Percentiles rank a stretch among this genome's conserved stretches.
phyloP scores from a whole-genome alignment of 2,113 vertebrate species.

The Sula dactylatra region DNA sequence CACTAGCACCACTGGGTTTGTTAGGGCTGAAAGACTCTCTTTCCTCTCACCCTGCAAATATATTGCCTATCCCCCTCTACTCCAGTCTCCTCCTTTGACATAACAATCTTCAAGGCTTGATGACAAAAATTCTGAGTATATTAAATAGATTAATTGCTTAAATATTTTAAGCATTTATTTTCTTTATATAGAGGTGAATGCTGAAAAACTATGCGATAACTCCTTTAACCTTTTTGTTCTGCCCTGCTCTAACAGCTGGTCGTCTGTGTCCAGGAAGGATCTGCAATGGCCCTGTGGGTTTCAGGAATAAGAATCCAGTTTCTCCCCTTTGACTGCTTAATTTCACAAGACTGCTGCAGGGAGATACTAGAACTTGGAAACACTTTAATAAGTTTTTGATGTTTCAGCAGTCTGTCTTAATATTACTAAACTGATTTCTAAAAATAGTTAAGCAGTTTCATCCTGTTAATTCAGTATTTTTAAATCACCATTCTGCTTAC shows the following conservation, averaged over 20 bases:
- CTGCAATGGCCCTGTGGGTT: neutral
- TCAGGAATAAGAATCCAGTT: neutral
- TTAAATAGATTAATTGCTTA: neutral
- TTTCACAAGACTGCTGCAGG: neutral
- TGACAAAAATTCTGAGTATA: neutral
- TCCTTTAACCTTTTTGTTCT: neutral
- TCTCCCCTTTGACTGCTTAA: neutral
- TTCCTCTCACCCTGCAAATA: neutral
- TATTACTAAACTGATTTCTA: neutral
- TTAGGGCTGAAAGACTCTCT: neutral
- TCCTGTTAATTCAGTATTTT: neutral
- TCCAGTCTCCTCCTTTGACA: neutral
- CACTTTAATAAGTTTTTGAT: neutral
- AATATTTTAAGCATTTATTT: neutral
- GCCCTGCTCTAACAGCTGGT: neutral
- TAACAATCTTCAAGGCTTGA: neutral
- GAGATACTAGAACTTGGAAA: neutral
- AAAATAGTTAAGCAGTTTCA: neutral
- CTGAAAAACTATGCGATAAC: neutral
- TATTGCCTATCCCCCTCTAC: neutral
- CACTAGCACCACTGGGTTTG: neutral
- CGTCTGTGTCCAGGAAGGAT: neutral
- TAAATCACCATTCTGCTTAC: neutral
- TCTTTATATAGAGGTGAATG: neutral
- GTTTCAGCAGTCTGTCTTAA: neutral